Evolutionary conservation across 2,888 invertebrate genomes (phyloP).

Genomic region (Watsonalla binaria): DNA sequence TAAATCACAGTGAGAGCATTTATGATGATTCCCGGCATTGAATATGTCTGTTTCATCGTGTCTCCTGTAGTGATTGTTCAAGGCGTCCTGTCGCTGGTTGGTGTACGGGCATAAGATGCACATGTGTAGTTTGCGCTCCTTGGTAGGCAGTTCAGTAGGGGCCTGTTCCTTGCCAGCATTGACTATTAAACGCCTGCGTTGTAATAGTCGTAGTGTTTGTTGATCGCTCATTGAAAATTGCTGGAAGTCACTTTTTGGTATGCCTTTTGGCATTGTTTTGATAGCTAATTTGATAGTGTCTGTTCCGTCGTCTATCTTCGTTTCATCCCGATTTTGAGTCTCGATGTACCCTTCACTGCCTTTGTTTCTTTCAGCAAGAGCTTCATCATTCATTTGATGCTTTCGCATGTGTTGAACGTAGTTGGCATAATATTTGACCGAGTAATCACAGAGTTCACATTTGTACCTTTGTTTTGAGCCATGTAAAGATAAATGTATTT

Average conservation of each 20-base stretch:
- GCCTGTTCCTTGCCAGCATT: constrained; percentile 51
- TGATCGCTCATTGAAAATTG: constrained; percentile 80
- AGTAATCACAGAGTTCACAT: constrained; percentile 92
- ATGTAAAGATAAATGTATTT: constrained; percentile 88
- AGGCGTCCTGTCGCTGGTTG: constrained; percentile 84
- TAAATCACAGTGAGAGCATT: constrained; percentile 91
- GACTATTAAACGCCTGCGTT: constrained; percentile 71
- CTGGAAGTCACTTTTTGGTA: constrained; percentile 67
- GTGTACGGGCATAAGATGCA: constrained; percentile 91
- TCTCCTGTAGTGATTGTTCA: constrained; percentile 86
- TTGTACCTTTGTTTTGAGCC: constrained; percentile 90
- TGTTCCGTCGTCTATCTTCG: constrained; percentile 41
- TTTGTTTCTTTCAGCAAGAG: constrained; percentile 78
- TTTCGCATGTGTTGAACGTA: constrained; percentile 90
- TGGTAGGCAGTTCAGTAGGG: constrained; percentile 60
- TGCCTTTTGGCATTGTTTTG: constrained; percentile 67
- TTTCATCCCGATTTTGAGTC: constrained; percentile 36
- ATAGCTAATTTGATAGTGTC: constrained; percentile 67
- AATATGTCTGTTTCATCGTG: constrained; percentile 81
- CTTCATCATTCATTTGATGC: constrained; percentile 85
- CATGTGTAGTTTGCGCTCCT: constrained; percentile 81
- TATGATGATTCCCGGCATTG: constrained; percentile 80
- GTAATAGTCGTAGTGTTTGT: constrained; percentile 79
- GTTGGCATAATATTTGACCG: constrained; percentile 91
- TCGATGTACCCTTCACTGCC: constrained; percentile 41